Conservation (phyloP, 2,888 invertebrate species). For the Bursaphelenchus okinawaensis region DNA sequence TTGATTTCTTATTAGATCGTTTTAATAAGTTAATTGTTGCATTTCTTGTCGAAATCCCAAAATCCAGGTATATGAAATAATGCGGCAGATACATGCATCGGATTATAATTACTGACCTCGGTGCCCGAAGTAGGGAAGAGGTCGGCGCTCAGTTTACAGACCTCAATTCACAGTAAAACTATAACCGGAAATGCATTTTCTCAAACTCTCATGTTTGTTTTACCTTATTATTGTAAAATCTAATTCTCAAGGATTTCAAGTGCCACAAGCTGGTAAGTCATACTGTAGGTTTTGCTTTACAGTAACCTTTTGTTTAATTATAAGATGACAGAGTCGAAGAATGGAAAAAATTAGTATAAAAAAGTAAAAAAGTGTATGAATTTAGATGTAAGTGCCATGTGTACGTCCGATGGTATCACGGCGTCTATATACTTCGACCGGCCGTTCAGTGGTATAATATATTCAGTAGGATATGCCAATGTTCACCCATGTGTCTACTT, state of each 20-base stretch:
- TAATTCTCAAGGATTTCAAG: not conserved
- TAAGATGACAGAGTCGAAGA: not conserved
- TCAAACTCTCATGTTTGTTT: not conserved
- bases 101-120: not conserved
- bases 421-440: conserved; percentile 53
- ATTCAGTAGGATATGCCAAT: conserved; percentile 48
- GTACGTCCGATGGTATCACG: conserved; percentile 53
- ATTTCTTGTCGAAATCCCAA: not conserved
- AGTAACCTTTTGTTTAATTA: not conserved
- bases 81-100: not conserved
- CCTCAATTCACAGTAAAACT: not conserved
- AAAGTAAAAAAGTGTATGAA: not conserved
- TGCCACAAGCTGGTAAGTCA: no score
- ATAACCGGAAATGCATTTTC: not conserved
- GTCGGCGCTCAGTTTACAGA: not conserved
- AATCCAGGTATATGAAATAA: not conserved
- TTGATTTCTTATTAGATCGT: no score
- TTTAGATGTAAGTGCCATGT: conserved; percentile 54
- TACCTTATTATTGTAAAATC: not conserved
- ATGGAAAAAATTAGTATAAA: not conserved
- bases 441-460: conserved; percentile 53
- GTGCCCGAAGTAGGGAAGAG: not conserved
- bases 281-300: no score
- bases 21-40: not conserved
- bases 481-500: conserved; percentile 55